A percentile compares a stretch with the other conserved stretches of the same genome.
These are phyloP conservation scores for Tetragonula carbonaria DNA, from an alignment of 2,888 invertebrate genomes.

Conservation along the genomic window DNA sequence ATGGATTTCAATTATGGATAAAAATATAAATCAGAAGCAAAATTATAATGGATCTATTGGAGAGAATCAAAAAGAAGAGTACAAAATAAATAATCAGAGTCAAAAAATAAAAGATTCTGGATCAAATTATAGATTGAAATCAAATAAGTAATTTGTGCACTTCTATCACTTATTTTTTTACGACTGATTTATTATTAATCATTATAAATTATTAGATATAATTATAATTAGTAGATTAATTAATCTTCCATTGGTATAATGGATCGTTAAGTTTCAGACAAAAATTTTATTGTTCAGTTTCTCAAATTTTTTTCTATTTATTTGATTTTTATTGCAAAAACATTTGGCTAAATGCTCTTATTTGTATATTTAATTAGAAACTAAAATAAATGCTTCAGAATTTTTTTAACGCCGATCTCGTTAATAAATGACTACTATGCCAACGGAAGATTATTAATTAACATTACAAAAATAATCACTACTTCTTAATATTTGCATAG, in stretches of 20 bases:
- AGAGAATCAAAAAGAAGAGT: constrained; percentile 7
- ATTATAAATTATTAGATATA: too few relatives aligned
- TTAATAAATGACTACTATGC: too few relatives aligned
- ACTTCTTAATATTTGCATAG: background rate
- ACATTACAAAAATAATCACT: background rate
- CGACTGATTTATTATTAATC: background rate
- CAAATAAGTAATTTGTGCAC: constrained; percentile 35
- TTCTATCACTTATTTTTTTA: background rate
- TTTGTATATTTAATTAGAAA: too few relatives aligned
- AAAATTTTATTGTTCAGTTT: too few relatives aligned
- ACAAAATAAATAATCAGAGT: background rate
- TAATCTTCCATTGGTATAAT: background rate
- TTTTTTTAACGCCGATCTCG: too few relatives aligned
- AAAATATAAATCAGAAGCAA: constrained; percentile 7
- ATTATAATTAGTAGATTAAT: background rate
- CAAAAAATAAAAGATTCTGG: constrained; percentile 3
- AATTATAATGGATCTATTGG: constrained; percentile 18
- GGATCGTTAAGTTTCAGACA: too few relatives aligned
- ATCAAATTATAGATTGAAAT: constrained; percentile 13
- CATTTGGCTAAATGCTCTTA: too few relatives aligned
- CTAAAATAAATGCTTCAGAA: too few relatives aligned
- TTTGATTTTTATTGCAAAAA: too few relatives aligned
- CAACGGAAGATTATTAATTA: background rate
- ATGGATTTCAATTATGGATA: constrained; percentile 50
- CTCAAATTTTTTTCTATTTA: too few relatives aligned